These are phyloP conservation scores for Coecobrya sp. DNA, from an alignment of 2,888 invertebrate genomes.

Conservation along the genomic window DNA sequence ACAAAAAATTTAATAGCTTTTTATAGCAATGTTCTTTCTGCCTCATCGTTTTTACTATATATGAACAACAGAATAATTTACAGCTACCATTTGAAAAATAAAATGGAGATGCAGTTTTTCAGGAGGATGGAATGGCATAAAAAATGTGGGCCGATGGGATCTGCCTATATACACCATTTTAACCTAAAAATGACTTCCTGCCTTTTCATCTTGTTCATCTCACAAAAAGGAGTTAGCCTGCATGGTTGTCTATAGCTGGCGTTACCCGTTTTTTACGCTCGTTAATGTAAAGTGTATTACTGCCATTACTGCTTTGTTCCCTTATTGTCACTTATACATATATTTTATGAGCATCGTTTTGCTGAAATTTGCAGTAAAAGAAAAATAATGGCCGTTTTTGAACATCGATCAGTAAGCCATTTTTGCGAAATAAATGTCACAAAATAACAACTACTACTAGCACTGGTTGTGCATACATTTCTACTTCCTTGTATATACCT, in stretches of 20 bases:
- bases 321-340: constrained; percentile 33
- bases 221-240: constrained; percentile 8
- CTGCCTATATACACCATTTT: constrained; percentile 46
- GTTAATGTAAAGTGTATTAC: constrained; percentile 6
- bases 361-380: constrained; percentile 61
- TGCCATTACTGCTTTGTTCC: constrained; percentile 8
- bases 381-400: constrained; percentile 53
- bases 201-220: constrained; percentile 2
- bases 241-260: not conserved
- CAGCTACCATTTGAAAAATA: constrained; percentile 43
- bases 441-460: constrained; percentile 32
- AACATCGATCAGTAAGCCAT: constrained; percentile 60
- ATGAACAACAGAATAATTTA: constrained; percentile 66
- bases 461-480: not conserved
- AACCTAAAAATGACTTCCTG: constrained; percentile 63
- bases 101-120: constrained; percentile 60
- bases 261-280: not conserved
- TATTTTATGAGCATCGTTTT: constrained; percentile 57
- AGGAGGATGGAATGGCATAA: not conserved
- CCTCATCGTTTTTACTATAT: constrained; percentile 34
- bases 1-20: constrained; percentile 34
- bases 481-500: not conserved
- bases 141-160: not conserved
- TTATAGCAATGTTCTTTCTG: not conserved
- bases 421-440: constrained; percentile 53